Base-by-base conservation (phyloP, 2,888 invertebrate genomes). In the Spatulosminthurus flaviceps region DNA sequence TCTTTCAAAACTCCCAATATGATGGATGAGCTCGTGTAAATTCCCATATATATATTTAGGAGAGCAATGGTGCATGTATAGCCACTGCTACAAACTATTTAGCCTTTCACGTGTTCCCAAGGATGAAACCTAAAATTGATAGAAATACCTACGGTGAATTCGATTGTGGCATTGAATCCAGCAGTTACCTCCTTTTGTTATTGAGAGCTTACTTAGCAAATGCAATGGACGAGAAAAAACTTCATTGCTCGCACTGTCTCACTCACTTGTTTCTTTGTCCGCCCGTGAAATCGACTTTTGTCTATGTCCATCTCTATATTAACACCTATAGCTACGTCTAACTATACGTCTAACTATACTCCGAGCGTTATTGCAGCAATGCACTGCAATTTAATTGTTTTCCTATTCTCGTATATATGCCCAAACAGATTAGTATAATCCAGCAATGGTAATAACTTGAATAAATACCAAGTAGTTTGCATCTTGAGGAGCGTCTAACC, bases 101-200 rank as follows among this genome's bases (percentile, higher is more conserved):
- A 64, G 26, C 64, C 64, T 24, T 64, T 64, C 64, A 64, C 64
- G 64, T 22, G 64, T 21, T 64, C 26, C 24, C 64, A 64, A 64
- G 64, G 64, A 64, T 64, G 64, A 64, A 64, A 64, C 64, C 64
- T 22, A 24, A 64, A 64, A 64, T 64, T 64, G 11, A 64, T 64
- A 24, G 64, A 64, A 64, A 64, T 64, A 24, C 26, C 22, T 64
- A 64, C 64, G 9, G 51, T 11, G 64, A 64, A 64, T 64, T 2
- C 64, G 64, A 51, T 51, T 51, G 64, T 64, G 64, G 64, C 64
- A 64, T 64, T 64, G 64, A 64, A 64, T 64, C 64, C 64, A 64
- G 64, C 64, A 9, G 64, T 64, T 64, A 26, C 64, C 64, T 64
- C 64, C 64, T 64, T 16, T 64, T 64, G 64, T 64, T 64, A 64